phyloP scores from a whole-genome alignment of 2,113 vertebrate genomes.

The Ranitomeya imitator region DNA sequence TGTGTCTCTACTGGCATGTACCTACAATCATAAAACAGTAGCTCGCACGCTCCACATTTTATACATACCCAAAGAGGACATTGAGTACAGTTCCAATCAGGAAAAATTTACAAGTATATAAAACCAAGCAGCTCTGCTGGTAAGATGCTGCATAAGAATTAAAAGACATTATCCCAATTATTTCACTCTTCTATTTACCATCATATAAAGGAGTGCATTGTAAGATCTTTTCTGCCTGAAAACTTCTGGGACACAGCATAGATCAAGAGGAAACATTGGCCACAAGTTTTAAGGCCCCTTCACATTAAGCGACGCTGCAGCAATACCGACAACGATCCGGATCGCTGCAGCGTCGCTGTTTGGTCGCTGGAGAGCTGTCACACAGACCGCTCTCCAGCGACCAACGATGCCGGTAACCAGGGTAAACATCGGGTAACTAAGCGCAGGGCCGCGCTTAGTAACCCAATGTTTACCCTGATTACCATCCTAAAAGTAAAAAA shows the following conservation, averaged over 20 bases:
- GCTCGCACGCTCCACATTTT: background rate
- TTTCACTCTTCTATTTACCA: background rate
- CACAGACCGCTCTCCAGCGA: too few species aligned
- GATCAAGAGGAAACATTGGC: background rate
- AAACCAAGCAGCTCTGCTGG: slow-evolving; percentile 43
- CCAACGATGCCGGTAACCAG: too few species aligned
- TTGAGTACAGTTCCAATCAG: slow-evolving; percentile 33
- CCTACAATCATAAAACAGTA: slow-evolving; percentile 2
- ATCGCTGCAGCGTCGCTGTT: too few species aligned
- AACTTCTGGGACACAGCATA: background rate
- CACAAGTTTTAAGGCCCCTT: too few species aligned
- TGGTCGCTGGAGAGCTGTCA: too few species aligned
- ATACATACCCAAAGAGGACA: slow-evolving; percentile 46
- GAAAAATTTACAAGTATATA: slow-evolving; percentile 29
- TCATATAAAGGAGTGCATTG: background rate
- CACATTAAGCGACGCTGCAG: too few species aligned
- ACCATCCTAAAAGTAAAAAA: too few species aligned
- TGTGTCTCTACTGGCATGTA: slow-evolving; percentile 28
- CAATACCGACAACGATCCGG: too few species aligned
- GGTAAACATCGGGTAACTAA: too few species aligned
- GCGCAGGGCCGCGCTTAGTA: too few species aligned
- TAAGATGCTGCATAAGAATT: slow-evolving; percentile 17
- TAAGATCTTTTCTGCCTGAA: background rate
- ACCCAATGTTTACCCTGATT: too few species aligned
- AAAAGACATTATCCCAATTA: slow-evolving; percentile 21